Conservation (phyloP, 1,140 invertebrate species). For the Pseudomyrmex sp. region DNA sequence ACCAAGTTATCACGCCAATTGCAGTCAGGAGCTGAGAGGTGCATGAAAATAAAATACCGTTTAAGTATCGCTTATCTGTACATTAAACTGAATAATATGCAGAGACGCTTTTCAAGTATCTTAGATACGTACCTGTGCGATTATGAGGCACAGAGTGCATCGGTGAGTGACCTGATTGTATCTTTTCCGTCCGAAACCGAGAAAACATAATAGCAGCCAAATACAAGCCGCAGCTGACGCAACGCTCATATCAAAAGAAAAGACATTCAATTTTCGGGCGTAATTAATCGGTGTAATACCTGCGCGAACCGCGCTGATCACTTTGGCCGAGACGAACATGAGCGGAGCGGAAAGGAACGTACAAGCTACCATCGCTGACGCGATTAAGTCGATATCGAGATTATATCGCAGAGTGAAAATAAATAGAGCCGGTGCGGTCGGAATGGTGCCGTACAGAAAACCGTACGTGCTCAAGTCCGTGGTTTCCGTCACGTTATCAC, state of each 20-base stretch:
- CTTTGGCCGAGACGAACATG: conserved; percentile 97
- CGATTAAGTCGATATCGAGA: conserved; percentile 95
- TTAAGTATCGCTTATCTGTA: neutral
- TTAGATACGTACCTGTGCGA: conserved; percentile 90
- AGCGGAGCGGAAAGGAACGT: conserved; percentile 97
- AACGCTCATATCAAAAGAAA: conserved; percentile 94
- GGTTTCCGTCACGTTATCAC: conserved; percentile 89
- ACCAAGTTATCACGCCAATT: conserved; percentile 82
- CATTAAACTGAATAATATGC: neutral
- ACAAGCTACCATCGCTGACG: conserved; percentile 96
- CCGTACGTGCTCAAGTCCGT: conserved; percentile 95
- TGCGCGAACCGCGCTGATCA: conserved; percentile 91
- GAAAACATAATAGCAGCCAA: conserved; percentile 92
- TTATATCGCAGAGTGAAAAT: conserved; percentile 96
- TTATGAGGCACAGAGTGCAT: conserved; percentile 91
- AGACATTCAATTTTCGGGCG: conserved; percentile 90
- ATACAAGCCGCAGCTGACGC: conserved; percentile 90
- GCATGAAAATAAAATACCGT: conserved; percentile 17
- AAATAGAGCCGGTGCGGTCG: conserved; percentile 97
- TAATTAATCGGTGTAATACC: conserved; percentile 89
- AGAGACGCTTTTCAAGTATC: neutral
- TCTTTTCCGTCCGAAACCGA: conserved; percentile 88
- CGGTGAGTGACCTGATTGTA: conserved; percentile 93
- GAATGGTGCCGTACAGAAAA: conserved; percentile 98
- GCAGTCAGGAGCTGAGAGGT: conserved; percentile 74